Evolutionary conservation across 2,888 invertebrate species (phyloP).

Genomic region (Phymatocera aterrima): DNA sequence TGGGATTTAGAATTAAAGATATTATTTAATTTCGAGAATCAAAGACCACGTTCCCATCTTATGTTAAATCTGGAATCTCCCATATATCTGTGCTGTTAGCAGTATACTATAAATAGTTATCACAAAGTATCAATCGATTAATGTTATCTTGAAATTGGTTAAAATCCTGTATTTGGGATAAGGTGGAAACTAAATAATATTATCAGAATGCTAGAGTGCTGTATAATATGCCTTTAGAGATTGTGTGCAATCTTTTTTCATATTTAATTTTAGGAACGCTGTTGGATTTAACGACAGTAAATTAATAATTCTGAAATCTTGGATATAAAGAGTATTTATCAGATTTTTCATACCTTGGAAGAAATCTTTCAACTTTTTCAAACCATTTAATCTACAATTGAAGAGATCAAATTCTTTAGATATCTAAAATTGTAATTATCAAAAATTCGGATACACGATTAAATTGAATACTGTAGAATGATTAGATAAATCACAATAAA

Average conservation of each 20-base stretch:
- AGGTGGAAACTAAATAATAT: conserved; percentile 41
- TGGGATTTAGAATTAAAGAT: conserved; percentile 8
- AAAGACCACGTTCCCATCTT: conserved; percentile 45
- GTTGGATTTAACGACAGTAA: conserved; percentile 30
- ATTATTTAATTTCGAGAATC: conserved; percentile 31
- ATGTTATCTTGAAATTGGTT: conserved; percentile 2
- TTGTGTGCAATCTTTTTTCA: conserved; percentile 70
- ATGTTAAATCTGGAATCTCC: conserved; percentile 36
- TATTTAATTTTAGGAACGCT: conserved; percentile 53
- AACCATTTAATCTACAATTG: background rate
- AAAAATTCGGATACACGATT: background rate
- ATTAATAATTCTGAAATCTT: background rate
- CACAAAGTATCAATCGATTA: background rate
- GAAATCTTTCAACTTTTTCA: background rate
- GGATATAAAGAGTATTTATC: background rate
- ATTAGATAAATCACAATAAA: conserved; percentile 19
- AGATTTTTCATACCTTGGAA: background rate
- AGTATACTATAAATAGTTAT: background rate
- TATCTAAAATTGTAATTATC: background rate
- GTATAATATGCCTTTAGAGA: conserved; percentile 73
- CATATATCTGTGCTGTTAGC: conserved; percentile 16
- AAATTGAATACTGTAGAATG: background rate
- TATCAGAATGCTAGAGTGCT: conserved; percentile 74
- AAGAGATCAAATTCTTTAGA: conserved; percentile 6
- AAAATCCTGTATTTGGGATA: conserved; percentile 42